A percentile compares a stretch with the other conserved stretches of the same genome.
Conservation (phyloP, 2,113 vertebrate species). For the Lagopus leucura region DNA sequence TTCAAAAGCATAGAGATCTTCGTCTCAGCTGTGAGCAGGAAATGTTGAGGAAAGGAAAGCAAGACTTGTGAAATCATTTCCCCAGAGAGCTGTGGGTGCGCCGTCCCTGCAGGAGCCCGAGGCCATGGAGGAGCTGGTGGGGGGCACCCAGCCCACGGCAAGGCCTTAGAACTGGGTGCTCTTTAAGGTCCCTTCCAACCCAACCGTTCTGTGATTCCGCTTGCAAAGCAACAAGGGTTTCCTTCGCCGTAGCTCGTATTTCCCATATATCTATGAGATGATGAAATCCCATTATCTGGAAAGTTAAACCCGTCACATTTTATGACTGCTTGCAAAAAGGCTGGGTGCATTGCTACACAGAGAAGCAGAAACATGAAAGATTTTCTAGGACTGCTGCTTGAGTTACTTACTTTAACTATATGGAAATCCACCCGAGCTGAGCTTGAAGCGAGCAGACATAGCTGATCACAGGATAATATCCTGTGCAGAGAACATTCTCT, state of each 20-base stretch:
- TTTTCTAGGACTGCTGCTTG: neutral
- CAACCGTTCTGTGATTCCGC: neutral
- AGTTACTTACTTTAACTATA: neutral
- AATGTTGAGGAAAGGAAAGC: neutral
- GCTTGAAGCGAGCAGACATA: neutral
- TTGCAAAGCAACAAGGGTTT: neutral
- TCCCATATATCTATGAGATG: neutral
- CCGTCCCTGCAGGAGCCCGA: too few species aligned
- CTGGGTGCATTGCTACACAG: fast-evolving
- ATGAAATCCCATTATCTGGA: neutral
- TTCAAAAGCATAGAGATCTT: neutral
- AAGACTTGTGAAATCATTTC: neutral
- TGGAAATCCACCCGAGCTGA: neutral
- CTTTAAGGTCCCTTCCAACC: too few species aligned
- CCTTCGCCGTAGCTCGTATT: neutral
- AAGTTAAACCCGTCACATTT: neutral
- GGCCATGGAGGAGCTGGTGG: too few species aligned
- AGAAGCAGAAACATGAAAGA: neutral
- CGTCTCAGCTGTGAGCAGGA: neutral
- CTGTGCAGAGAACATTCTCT: slow-evolving; percentile 7
- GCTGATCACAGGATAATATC: neutral
- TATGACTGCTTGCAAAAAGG: neutral
- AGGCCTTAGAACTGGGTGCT: too few species aligned
- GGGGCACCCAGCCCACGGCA: too few species aligned
- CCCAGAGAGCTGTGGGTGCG: too few species aligned